Evolutionary conservation across 1,140 invertebrate genomes (phyloP), one percentile per base, ranked within the genome.

Genomic region (Bombus fervidus): DNA sequence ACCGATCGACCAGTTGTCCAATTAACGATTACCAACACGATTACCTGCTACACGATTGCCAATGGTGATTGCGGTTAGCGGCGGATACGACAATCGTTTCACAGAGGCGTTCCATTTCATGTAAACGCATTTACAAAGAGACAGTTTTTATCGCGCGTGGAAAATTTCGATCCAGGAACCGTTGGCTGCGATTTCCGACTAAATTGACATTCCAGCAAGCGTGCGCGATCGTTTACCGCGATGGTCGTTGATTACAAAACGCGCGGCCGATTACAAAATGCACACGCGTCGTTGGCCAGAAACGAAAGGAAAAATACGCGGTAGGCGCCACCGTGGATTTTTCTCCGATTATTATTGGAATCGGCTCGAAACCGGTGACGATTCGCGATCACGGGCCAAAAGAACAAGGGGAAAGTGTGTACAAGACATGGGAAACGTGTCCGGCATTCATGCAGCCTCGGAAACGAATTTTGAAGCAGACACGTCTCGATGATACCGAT

Each of bases 191-290:
- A 78, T 92, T 91, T 89, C 90, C 89, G 87, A 85, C 34, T 69
- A 62, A 90, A 91, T 93, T 93, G 89, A 86, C 86, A 93, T 93
- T 93, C 93, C 78, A 71, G 43, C n/a, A 37, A 41, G 76, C 64
- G 59, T 57, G 77, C 68, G 66, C 64, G 72, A 69, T 77, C 71
- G 75, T 80, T 72, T 41, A 47, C 68, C 53, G 41, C 12, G 71
- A n/a, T 31, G 57, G 37, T 37, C 59, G 62, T 62, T 83, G 80
- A 83, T 88, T 88, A 88, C 80, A 88, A 88, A 88, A 83, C 69
- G 87, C 10, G 12, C 41, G 41, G 6, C 8, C 66, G 85, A 84
- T 90, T 90, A 86, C 81, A 86, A 90, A 91, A 91, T 85, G 74
- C 31, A n/a, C 41, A 62, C 37, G 43, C 68, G 69, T 69, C 78